Base-by-base conservation (phyloP, 2,888 invertebrate genomes). In the Formica aserva region DNA sequence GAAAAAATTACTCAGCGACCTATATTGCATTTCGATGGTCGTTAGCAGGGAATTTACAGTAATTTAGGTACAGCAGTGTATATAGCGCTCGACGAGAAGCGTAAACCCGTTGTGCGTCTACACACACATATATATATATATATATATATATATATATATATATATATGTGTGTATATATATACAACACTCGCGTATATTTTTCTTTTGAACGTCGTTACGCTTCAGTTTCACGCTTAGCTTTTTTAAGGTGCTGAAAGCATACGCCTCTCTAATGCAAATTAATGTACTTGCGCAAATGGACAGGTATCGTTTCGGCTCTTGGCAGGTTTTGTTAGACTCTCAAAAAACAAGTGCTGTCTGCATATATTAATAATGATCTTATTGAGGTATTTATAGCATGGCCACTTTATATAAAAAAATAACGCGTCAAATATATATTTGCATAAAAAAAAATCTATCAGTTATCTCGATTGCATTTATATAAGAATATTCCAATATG, bases 31-130 rank as follows among this genome's bases (percentile, higher is more conserved):
- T 67, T 63, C 52, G 84, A 89, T 80, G 83, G 82, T 88, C 87
- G 81, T 88, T 87, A 89, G 80, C 63, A 41, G 66, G 71, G 75
- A 85, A 85, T 87, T 85, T 87, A 88, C 80, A 82, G 85, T 85
- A 89, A 85, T 87, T 88, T 88, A 71, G 60, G 60, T 80, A 45
- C 60, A 71, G 35, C 78, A 13, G 71, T 35, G 45, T 60, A 57
- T 52, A 52, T 60, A 67, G 52, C 78, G 45, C 72, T 60, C 45
- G 22, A 13, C 26, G 60, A 71, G 71, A 78, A 35, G 45, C 48
- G 48, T 32, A n/a, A 48, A 52, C 32, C 48, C 52, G 52, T 41
- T 22, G 13, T 35, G 45, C 32, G n/a, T 66, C 67, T 60, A 11
- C 41, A 35, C 52, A 60, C 1, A 18, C 6, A 45, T 5, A 45